phyloP scores from a whole-genome alignment of 2,888 invertebrate genomes.

The Oxyteleia sp. region DNA sequence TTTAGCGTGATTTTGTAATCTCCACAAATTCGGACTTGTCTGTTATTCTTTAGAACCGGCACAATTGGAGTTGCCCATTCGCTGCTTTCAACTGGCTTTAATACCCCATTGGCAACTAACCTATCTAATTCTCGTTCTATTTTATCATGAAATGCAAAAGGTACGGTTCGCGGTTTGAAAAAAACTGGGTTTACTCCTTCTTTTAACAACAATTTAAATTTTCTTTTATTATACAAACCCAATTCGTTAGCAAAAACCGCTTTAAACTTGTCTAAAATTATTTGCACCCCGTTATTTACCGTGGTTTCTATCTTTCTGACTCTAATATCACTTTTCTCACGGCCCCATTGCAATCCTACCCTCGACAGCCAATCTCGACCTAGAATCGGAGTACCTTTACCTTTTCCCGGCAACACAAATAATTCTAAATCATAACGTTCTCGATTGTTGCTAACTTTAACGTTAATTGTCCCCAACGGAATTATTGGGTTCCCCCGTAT shows the following conservation, averaged over 20 bases:
- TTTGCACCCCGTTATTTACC: no score
- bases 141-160: constrained; percentile 49
- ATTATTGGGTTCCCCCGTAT: constrained; percentile 43
- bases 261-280: background rate
- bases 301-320: background rate
- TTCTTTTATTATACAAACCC: constrained; percentile 52
- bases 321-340: background rate
- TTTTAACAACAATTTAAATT: constrained; percentile 53
- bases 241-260: constrained; percentile 41
- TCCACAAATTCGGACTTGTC: constrained; percentile 71
- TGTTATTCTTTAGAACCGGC: constrained; percentile 40
- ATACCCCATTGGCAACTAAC: constrained; percentile 41
- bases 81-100: constrained; percentile 19
- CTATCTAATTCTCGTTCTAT: constrained; percentile 46
- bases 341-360: constrained; percentile 4
- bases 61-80: constrained; percentile 74
- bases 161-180: constrained; percentile 51
- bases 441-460: background rate
- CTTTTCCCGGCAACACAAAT: constrained; percentile 30
- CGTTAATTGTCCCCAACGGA: constrained; percentile 35
- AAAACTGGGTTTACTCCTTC: constrained; percentile 50
- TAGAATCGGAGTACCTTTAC: constrained; percentile 36
- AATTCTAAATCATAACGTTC: background rate
- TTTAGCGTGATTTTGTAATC: constrained; percentile 80
- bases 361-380: constrained; percentile 39